Base-by-base conservation (phyloP, 2,113 vertebrate genomes). In the Cettia cetti region DNA sequence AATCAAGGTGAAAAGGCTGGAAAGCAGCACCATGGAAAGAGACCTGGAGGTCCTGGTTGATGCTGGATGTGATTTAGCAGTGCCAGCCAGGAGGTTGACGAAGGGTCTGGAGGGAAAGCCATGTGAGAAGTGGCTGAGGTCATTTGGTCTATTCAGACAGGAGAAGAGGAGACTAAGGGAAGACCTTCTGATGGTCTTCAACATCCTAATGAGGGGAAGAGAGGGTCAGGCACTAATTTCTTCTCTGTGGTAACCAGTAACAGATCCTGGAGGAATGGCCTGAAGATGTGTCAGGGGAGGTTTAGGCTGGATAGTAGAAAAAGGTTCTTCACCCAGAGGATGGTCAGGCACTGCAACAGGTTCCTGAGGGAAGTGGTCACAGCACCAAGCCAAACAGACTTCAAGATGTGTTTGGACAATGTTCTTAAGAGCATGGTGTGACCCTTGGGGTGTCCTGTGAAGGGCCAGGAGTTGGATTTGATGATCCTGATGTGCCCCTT, bases 121-220 rank as follows among this genome's bases (percentile, higher is more conserved):
- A 0, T 37, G 31, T 42, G 37, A 76, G 7, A 39, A 18, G 4
- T 21, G 21, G 21, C 37, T 50, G 37, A 50, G 18, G 44, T 31
- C 0, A 59, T 35, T 50, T 14, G 11, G 17, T 68, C 21, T 68
- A 42, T 12, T 59, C 44, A 68, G 37, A 5, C 1, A 0, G 33
- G n/a, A 53, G 40, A 53, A 54, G 42, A 40, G 35, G 21, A 85
- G 31, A 27, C 21, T 26, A 37, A 42, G 6, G 5, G 26, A 18
- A 59, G 6, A 76, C 21, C 7, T 76, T 37, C 15, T 4, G 22
- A 13, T 22, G 16, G 12, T n/a, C 59, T 64, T 39, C n/a, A 74
- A 13, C 5, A 56, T 6, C 8, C 30, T 57, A 40, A n/a, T 0
- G 1, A 59, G 52, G 11, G 10, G 10, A 21, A 66, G 24, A 56